These are phyloP conservation scores for Rhincodon typus DNA, from an alignment of 2,797 vertebrate species.

Conservation along the genomic window DNA sequence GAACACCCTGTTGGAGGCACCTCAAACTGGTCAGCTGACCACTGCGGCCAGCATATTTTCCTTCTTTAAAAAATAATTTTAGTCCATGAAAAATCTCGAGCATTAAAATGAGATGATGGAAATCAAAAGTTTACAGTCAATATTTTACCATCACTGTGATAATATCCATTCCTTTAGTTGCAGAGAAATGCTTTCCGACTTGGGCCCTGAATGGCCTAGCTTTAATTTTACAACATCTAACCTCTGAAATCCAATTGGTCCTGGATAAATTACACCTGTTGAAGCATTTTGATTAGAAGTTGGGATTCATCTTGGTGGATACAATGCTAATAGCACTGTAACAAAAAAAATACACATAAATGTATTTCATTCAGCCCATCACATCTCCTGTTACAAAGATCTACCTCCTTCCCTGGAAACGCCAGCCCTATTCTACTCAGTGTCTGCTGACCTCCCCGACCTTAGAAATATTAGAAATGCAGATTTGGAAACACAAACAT, in stretches of 20 bases:
- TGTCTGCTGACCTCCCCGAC: background rate
- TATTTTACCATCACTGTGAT: too few relatives aligned
- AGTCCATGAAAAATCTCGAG: too few relatives aligned
- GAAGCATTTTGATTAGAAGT: background rate
- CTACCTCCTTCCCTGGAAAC: background rate
- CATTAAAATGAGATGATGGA: too few relatives aligned
- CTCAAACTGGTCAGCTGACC: too few relatives aligned
- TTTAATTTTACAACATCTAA: background rate
- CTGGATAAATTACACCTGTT: background rate
- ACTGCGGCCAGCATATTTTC: too few relatives aligned
- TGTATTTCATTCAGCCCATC: background rate
- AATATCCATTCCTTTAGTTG: too few relatives aligned
- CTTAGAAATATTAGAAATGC: background rate
- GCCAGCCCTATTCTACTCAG: background rate
- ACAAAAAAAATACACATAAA: background rate
- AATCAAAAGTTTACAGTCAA: too few relatives aligned
- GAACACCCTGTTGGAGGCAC: too few relatives aligned
- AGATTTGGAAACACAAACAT: background rate
- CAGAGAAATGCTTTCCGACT: background rate
- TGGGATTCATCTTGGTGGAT: background rate
- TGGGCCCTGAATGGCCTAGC: background rate
- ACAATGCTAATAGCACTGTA: background rate
- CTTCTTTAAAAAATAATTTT: too few relatives aligned
- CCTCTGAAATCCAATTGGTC: background rate
- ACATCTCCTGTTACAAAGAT: background rate